Conservation (phyloP, 2,113 vertebrate species). For the Leucopsar rothschildi region DNA sequence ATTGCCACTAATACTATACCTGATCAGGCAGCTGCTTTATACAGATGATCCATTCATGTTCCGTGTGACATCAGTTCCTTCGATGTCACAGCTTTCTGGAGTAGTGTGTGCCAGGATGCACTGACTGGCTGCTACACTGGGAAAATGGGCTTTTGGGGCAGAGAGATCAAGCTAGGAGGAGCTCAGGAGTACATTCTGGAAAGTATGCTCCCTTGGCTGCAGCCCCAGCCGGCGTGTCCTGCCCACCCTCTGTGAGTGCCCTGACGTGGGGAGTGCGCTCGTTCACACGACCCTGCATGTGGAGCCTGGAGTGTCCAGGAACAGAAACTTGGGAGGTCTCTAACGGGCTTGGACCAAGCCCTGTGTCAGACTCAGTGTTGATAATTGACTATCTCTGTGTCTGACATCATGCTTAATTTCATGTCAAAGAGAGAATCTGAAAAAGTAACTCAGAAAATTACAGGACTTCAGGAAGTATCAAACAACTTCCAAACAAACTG, state of each 20-base stretch:
- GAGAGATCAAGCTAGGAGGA: background rate
- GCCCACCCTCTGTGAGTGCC: background rate
- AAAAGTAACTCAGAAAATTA: background rate
- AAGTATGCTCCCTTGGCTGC: background rate
- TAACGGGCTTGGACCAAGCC: constrained; percentile 7
- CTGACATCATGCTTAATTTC: background rate
- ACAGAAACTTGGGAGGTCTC: constrained; percentile 56
- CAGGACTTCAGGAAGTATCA: background rate
- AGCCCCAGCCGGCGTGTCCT: background rate
- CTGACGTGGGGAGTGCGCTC: background rate
- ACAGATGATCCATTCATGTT: background rate
- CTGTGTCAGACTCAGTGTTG: background rate
- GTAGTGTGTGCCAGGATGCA: fast-evolving
- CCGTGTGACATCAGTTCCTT: background rate
- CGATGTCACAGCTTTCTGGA: background rate
- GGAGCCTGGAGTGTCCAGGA: background rate
- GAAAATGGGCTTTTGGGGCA: background rate
- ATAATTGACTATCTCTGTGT: background rate
- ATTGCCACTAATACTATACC: background rate
- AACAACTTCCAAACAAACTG: background rate
- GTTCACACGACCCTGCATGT: background rate
- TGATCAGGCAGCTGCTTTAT: background rate
- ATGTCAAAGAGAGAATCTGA: background rate
- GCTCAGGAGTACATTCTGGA: background rate
- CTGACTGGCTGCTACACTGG: background rate